Evolutionary conservation across 2,113 vertebrate genomes (phyloP).

Genomic region (Euleptes europaea): DNA sequence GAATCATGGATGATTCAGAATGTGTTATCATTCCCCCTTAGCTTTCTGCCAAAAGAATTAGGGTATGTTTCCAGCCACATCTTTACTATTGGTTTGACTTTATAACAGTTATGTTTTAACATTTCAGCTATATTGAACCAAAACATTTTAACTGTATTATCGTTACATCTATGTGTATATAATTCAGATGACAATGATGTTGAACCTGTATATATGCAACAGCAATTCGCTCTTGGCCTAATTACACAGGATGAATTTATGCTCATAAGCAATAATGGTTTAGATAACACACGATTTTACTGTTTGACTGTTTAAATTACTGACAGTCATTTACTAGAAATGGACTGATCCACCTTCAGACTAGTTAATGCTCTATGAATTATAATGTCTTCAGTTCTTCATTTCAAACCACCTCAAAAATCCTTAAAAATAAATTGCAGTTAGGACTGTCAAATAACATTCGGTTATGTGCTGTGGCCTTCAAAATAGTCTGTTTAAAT

Average conservation of each 20-base stretch:
- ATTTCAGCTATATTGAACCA: neutral
- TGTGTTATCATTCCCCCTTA: slow-evolving; percentile 59
- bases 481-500: too few relatives aligned
- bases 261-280: neutral
- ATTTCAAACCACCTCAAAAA: neutral
- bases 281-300: neutral
- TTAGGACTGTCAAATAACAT: neutral
- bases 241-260: neutral
- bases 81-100: slow-evolving; percentile 41
- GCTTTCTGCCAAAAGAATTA: slow-evolving; percentile 70
- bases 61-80: slow-evolving; percentile 74
- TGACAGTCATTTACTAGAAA: slow-evolving; percentile 22
- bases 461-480: neutral
- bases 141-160: neutral
- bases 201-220: neutral
- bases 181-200: slow-evolving; percentile 8
- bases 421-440: neutral
- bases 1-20: slow-evolving; percentile 74
- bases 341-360: neutral
- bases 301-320: neutral
- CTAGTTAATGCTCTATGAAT: neutral
- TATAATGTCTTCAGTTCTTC: neutral
- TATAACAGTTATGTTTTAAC: neutral
- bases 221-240: neutral
- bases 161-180: neutral